Evolutionary conservation across 35 echinoderm and acorn worm species (phyloP).

Genomic region (Anneissia japonica): DNA sequence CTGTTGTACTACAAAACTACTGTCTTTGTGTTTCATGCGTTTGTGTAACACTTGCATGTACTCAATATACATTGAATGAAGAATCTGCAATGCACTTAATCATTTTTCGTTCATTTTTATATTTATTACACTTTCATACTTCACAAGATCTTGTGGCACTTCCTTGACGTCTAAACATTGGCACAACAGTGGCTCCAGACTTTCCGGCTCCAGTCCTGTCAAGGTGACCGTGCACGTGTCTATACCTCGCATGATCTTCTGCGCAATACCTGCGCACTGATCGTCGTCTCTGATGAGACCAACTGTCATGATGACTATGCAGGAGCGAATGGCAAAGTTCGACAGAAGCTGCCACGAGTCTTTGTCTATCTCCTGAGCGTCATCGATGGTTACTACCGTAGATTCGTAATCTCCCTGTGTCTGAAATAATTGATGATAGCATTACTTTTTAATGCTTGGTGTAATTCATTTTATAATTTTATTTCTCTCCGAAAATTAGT

Average conservation of each 20-base stretch:
- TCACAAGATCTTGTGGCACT: constrained; percentile 76
- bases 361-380: constrained; percentile 84
- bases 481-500: no score
- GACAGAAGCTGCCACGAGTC: constrained; percentile 81
- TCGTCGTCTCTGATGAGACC: constrained; percentile 34
- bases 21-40: no score
- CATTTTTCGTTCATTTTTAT: no score
- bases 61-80: no score
- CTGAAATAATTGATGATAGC: neutral
- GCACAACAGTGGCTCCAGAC: constrained; percentile 78
- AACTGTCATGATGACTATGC: constrained; percentile 46
- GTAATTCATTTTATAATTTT: no score
- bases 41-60: no score
- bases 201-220: constrained; percentile 57
- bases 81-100: no score
- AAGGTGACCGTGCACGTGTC: constrained; percentile 49
- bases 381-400: constrained; percentile 80
- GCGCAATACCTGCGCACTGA: constrained; percentile 9
- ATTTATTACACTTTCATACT: no score
- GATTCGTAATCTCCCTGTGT: constrained; percentile 15
- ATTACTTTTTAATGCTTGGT: no score
- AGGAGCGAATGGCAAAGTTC: constrained; percentile 52
- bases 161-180: constrained; percentile 72
- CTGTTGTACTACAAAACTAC: no score
- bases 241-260: constrained; percentile 32